These are phyloP conservation scores for Archips crataeganus DNA, from an alignment of 2,888 invertebrate genomes.

Conservation along the genomic window DNA sequence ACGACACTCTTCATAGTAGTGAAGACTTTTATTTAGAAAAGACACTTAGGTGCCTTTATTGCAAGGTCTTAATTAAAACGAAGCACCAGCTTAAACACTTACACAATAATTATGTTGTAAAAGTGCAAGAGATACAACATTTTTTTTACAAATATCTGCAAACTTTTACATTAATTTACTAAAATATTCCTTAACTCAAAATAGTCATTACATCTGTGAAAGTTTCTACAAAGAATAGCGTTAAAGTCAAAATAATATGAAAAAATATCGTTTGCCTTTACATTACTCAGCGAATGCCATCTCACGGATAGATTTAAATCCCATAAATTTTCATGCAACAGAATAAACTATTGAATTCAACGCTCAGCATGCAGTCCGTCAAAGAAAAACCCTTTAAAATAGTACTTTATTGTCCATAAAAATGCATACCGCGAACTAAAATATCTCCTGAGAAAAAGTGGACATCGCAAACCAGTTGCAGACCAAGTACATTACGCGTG, in stretches of 20 bases:
- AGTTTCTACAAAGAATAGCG: not conserved
- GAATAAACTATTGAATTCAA: constrained; percentile 31
- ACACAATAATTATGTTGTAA: too few relatives aligned
- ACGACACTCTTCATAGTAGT: too few relatives aligned
- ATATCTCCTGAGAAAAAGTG: constrained; percentile 40
- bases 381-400: constrained; percentile 37
- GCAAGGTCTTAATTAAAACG: too few relatives aligned
- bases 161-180: too few relatives aligned
- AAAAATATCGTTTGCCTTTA: not conserved
- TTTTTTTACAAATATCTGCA: too few relatives aligned
- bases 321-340: constrained; percentile 33
- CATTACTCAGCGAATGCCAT: not conserved
- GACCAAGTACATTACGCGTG: constrained; percentile 54
- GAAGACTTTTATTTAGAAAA: too few relatives aligned
- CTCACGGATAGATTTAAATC: constrained; percentile 25
- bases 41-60: too few relatives aligned
- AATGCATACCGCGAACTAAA: constrained; percentile 38
- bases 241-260: not conserved
- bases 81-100: too few relatives aligned
- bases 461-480: constrained; percentile 49
- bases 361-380: constrained; percentile 27
- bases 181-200: too few relatives aligned
- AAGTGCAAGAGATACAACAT: too few relatives aligned
- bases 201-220: too few relatives aligned
- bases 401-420: constrained; percentile 37